Percentiles rank a stretch among this genome's conserved stretches.
Evolutionary conservation across 2,797 vertebrate species (phyloP).

Genomic region (Alcedo atthis): DNA sequence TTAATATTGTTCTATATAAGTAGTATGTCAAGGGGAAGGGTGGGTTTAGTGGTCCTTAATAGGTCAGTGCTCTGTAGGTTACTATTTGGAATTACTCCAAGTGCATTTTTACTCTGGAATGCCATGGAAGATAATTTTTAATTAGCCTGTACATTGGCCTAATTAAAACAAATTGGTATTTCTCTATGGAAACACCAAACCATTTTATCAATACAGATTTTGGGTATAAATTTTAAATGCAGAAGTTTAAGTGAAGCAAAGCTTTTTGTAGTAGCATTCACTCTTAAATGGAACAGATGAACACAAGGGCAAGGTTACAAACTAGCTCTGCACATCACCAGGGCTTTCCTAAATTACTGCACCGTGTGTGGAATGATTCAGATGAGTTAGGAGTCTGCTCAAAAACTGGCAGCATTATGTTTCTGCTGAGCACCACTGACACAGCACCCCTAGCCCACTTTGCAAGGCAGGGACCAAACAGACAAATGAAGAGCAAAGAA

Average conservation of each 20-base stretch:
- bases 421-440: neutral
- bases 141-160: constrained; percentile 56
- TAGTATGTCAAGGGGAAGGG: neutral
- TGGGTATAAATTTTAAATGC: neutral
- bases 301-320: neutral
- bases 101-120: constrained; percentile 57
- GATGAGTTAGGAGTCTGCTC: neutral
- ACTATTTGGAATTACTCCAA: constrained; percentile 8
- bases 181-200: neutral
- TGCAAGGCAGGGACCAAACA: neutral
- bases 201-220: neutral
- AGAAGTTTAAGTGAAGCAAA: neutral
- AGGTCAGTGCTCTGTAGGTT: neutral
- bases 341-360: neutral
- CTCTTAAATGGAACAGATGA: neutral
- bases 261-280: neutral
- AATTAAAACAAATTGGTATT: constrained; percentile 53
- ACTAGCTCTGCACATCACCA: neutral
- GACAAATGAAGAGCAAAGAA: neutral
- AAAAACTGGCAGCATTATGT: neutral
- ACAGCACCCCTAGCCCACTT: neutral
- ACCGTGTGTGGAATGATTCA: neutral
- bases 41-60: neutral
- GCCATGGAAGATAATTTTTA: constrained; percentile 50
- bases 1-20: neutral